Base-by-base conservation (phyloP, 2,888 invertebrate genomes). In the Cephonodes hylas region DNA sequence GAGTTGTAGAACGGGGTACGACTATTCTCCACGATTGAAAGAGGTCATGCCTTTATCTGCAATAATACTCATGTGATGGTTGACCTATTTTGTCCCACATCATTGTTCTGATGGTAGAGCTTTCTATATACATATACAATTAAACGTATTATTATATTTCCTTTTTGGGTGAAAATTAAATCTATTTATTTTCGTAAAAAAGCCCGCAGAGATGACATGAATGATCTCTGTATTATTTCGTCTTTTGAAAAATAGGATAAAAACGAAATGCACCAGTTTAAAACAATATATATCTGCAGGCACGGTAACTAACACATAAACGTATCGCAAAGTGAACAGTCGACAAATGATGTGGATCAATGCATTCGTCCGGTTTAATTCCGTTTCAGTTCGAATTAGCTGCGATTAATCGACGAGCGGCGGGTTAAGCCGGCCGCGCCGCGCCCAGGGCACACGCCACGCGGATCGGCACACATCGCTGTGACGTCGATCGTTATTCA, bases 341-440 rank as follows among this genome's bases (percentile, higher is more conserved):
- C 80, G 87, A 92, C 91, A 91, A 91, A 92, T 91, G 83, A 89
- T 86, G 77, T 83, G 89, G 91, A 85, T 91, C 89, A 91, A 88
- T 88, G 84, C 86, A 90, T 89, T 90, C 86, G 91, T 88, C 89
- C 90, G 87, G 85, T 90, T 86, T 89, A 89, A 91, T 90, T 91
- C 91, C 84, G 86, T 88, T 90, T 87, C 87, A 81, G 91, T 87
- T 88, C 83, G 88, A 88, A 90, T 91, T 91, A 91, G 88, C 81
- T 82, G 86, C 91, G 89, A 91, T 91, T 91, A 91, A 92, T 91
- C 85, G 88, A 79, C 80, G 83, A 79, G 81, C 83, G 83, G 81
- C 85, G 86, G 87, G 88, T 83, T 89, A 89, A 89, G 88, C 89
- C 88, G 75, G 53, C 38, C 60, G 76, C 74, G 67, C 72, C 66